Conservation (phyloP, 2,888 invertebrate genomes). For the Rhagonycha lutea region DNA sequence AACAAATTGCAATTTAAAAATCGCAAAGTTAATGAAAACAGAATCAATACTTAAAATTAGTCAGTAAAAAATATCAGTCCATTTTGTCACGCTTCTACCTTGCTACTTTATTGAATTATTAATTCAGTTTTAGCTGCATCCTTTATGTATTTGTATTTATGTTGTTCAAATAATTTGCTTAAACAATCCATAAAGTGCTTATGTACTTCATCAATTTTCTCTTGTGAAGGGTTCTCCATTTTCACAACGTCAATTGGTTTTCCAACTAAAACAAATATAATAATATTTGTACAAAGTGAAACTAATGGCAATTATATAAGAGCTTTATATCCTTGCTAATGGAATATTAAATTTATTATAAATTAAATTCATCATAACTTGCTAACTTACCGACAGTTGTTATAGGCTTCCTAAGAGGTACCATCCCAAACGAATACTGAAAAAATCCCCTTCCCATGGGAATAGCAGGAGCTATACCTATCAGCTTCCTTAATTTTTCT, state of each 20-base stretch:
- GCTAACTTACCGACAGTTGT: slow-evolving; percentile 78
- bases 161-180: slow-evolving; percentile 74
- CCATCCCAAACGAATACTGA: slow-evolving; percentile 85
- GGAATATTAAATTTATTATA: too few relatives aligned
- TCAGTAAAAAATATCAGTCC: background rate
- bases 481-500: slow-evolving; percentile 65
- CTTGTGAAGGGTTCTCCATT: slow-evolving; percentile 71
- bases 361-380: background rate
- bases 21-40: background rate
- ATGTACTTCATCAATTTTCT: slow-evolving; percentile 79
- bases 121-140: slow-evolving; percentile 58
- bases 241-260: slow-evolving; percentile 77
- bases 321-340: too few relatives aligned
- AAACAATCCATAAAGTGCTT: slow-evolving; percentile 72
- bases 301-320: too few relatives aligned
- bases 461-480: slow-evolving; percentile 77
- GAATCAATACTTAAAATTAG: background rate
- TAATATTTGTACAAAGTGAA: too few relatives aligned
- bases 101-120: slow-evolving; percentile 1
- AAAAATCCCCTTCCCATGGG: slow-evolving; percentile 86
- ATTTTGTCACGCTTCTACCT: background rate
- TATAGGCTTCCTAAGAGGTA: slow-evolving; percentile 81
- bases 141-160: slow-evolving; percentile 77
- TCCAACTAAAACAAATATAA: slow-evolving; percentile 68
- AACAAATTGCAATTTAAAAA: background rate